Conservation (phyloP, 2,797 vertebrate genomes). For the Spinus pinus region DNA sequence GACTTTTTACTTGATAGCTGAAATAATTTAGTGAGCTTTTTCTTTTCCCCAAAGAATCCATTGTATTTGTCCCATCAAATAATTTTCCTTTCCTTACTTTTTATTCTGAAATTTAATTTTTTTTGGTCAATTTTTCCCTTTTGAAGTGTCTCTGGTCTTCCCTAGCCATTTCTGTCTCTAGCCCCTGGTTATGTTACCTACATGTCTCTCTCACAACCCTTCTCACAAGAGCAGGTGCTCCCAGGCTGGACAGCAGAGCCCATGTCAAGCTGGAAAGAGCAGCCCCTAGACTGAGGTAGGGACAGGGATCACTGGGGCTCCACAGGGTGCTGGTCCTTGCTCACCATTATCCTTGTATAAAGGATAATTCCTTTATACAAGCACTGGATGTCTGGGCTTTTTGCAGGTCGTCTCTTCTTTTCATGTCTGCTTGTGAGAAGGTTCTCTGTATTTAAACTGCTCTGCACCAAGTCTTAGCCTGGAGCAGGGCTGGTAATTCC, state of each 20-base stretch:
- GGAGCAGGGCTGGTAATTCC: not conserved
- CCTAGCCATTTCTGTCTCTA: not conserved
- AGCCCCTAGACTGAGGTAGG: not conserved
- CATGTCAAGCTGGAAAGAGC: not conserved
- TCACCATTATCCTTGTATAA: not conserved
- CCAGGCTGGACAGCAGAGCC: not conserved
- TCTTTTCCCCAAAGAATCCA: not conserved
- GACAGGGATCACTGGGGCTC: not conserved
- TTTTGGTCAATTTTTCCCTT: not conserved
- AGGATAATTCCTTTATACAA: not conserved
- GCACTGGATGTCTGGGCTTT: not conserved
- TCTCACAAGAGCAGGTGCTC: not conserved
- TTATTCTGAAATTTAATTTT: not conserved
- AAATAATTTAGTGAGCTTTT: not conserved
- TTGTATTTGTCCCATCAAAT: not conserved
- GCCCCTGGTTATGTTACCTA: not conserved
- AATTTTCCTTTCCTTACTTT: not conserved
- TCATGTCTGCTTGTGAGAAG: too few relatives aligned
- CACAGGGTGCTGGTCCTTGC: rapidly evolving
- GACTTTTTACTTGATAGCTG: not conserved
- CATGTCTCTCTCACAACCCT: rapidly evolving
- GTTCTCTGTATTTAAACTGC: not conserved
- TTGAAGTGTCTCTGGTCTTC: not conserved
- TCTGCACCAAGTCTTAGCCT: not conserved
- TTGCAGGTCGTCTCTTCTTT: not conserved